A percentile compares a stretch with the other conserved stretches of the same genome.
Conservation (phyloP, 92 coral and sea anemone genomes). For the Desmophyllum pertusum region DNA sequence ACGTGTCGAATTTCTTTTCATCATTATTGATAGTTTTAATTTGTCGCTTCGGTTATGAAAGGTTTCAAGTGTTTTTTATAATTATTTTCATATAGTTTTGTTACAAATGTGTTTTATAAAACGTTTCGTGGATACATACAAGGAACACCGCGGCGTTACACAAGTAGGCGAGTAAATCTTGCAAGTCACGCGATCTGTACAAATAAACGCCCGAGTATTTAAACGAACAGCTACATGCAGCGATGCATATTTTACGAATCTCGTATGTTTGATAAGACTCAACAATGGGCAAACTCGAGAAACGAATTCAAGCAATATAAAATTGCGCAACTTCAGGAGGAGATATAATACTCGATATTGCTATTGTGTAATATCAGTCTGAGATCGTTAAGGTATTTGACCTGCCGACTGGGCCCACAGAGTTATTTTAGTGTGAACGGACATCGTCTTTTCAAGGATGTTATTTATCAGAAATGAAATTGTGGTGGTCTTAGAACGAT, state of each 20-base stretch:
- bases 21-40: not conserved
- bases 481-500: not conserved
- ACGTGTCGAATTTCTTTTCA: not conserved
- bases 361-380: not conserved
- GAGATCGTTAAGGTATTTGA: not conserved
- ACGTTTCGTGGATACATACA: conserved; percentile 2
- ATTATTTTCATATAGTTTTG: not conserved
- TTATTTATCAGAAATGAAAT: too few relatives aligned
- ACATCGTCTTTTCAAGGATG: not conserved
- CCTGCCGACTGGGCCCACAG: not conserved
- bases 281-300: not conserved
- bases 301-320: not conserved
- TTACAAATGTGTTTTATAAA: not conserved
- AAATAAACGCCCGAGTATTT: not conserved
- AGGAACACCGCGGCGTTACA: not conserved
- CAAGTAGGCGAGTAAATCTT: not conserved
- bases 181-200: not conserved
- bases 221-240: not conserved
- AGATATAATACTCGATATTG: not conserved
- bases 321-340: not conserved
- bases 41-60: not conserved
- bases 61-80: not conserved
- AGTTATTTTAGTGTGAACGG: not conserved
- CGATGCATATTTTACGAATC: not conserved
- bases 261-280: not conserved